A percentile compares a stretch with the other conserved stretches of the same genome.
Conservation (phyloP, 2,888 invertebrate species). For the Omphaloscelis lunosa region DNA sequence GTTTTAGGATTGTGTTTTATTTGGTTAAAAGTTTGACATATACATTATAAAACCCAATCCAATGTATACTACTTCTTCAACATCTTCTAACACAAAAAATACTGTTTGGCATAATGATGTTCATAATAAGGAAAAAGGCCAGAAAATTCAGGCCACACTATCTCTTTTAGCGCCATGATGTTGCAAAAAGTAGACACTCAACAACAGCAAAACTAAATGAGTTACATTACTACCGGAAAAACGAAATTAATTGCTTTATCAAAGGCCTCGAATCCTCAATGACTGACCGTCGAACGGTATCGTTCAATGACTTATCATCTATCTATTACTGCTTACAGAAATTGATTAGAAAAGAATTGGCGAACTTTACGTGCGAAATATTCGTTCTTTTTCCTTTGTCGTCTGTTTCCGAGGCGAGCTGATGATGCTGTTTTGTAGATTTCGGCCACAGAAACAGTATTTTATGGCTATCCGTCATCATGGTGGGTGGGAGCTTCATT, state of each 20-base stretch:
- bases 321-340: constrained; percentile 9
- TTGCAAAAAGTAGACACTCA: not conserved
- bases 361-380: not conserved
- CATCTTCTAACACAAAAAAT: not conserved
- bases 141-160: not conserved
- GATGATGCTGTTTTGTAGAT: not conserved
- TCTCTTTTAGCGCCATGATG: not conserved
- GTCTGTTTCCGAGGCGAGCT: not conserved
- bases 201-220: not conserved
- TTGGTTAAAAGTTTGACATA: not conserved
- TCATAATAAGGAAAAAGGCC: not conserved
- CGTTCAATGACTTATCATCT: constrained; percentile 39
- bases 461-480: not conserved
- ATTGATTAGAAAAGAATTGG: constrained; percentile 11
- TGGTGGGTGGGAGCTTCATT: not conserved
- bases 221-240: constrained; percentile 21
- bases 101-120: not conserved
- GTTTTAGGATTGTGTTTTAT: not conserved
- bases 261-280: constrained; percentile 42
- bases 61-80: not conserved
- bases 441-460: not conserved
- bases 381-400: not conserved
- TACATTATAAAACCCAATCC: not conserved
- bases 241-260: constrained; percentile 36
- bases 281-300: constrained; percentile 27